Base-by-base conservation (phyloP, 2,888 invertebrate genomes). In the Drosophila paramelanica region DNA sequence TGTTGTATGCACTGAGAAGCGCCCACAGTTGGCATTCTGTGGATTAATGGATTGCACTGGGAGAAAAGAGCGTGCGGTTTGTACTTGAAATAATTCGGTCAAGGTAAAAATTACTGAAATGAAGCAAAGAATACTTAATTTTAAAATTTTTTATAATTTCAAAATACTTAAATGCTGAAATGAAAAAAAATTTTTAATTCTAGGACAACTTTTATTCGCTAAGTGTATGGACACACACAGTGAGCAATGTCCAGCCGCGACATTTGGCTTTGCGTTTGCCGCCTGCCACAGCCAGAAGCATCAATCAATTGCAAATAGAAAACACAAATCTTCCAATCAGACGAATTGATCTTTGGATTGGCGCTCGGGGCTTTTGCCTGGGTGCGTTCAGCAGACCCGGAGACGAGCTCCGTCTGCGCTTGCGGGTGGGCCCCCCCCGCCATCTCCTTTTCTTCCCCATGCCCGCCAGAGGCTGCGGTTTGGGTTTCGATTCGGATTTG, bases 231-330 rank as follows among this genome's bases (percentile, higher is more conserved):
- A 13, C 20, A 51, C 51, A 23, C 38, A 42, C 31, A 10, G 31
- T 31, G 31, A 68, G 31, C 50, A 33, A 65, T 73, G 75, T 77
- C 65, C 75, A 77, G 75, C 39, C 60, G 73, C 69, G 77, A 70
- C 57, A 81, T 72, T 79, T 42, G 75, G 69, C 76, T 84, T 76
- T 64, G 41, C 60, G 45, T 42, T 64, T 65, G 73, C 66, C 77
- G 68, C 61, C 53, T 43, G 65, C 56, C 31, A 31, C 75, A 66
- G 68, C 55, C 57, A 70, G 67, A 56, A 62, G 55, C 82, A 83
- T 87, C 85, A 77, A 83, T 83, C 82, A 87, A 77, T 84, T 77
- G 79, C 79, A 79, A 82, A 87, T 84, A 81, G 82, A 83, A 87
- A 83, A 84, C 82, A 84, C 87, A 86, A 64, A 65, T 52, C 81